phyloP scores from a whole-genome alignment of 2,888 invertebrate species.

The Fabriciana adippe region DNA sequence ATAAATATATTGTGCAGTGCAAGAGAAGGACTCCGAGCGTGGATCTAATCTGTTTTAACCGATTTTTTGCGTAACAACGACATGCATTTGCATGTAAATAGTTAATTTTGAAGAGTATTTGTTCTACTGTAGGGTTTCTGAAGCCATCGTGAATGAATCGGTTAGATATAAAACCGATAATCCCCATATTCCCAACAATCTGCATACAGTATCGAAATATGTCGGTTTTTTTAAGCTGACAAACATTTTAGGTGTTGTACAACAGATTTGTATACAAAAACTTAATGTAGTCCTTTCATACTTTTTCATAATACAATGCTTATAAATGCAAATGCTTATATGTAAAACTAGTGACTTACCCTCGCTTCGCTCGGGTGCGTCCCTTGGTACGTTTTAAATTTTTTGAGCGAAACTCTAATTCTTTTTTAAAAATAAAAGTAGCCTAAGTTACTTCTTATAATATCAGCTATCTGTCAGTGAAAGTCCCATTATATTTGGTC shows the following conservation, averaged over 20 bases:
- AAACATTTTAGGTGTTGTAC: neutral
- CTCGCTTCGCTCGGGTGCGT: too few relatives aligned
- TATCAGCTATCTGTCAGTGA: too few relatives aligned
- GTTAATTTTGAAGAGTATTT: constrained; percentile 5
- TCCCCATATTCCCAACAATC: constrained; percentile 11
- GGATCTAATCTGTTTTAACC: neutral
- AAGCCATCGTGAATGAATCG: constrained; percentile 20
- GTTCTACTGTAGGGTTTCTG: constrained; percentile 18
- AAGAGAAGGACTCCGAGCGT: neutral
- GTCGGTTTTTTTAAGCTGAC: neutral
- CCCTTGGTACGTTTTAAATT: too few relatives aligned
- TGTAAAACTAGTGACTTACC: too few relatives aligned
- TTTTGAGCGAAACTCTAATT: too few relatives aligned
- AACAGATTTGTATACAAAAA: too few relatives aligned
- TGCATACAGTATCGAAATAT: neutral
- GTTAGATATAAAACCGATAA: constrained; percentile 20
- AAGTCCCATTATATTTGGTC: too few relatives aligned
- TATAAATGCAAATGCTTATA: too few relatives aligned
- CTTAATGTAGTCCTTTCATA: too few relatives aligned
- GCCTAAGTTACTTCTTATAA: too few relatives aligned
- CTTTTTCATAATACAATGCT: too few relatives aligned
- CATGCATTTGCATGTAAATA: constrained; percentile 19
- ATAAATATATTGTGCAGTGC: neutral
- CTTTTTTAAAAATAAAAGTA: too few relatives aligned
- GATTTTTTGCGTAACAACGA: constrained; percentile 4